Percentiles rank a stretch among this genome's conserved stretches.
Evolutionary conservation across 2,113 vertebrate genomes (phyloP).

Genomic region (Ginglymostoma cirratum): DNA sequence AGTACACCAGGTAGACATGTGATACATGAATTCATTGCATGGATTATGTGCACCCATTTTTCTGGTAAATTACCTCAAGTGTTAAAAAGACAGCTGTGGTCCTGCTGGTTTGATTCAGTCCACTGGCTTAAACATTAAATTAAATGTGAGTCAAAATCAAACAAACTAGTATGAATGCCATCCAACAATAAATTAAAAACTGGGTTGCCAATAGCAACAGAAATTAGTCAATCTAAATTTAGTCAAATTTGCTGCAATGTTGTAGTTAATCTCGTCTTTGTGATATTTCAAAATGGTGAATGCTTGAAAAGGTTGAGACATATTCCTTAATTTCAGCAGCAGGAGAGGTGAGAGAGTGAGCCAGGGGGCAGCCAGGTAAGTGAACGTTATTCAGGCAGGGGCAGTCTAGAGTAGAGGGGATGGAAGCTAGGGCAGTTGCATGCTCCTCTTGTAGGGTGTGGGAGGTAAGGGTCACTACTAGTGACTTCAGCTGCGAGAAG

Average conservation of each 20-base stretch:
- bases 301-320: background rate
- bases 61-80: background rate
- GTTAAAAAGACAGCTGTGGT: background rate
- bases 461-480: too few species aligned
- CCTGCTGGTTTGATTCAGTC: background rate
- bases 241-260: background rate
- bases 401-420: too few species aligned
- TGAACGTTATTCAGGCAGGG: too few species aligned
- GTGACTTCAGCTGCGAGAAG: too few species aligned
- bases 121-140: background rate
- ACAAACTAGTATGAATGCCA: background rate
- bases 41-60: background rate
- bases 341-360: too few species aligned
- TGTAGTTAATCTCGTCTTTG: background rate
- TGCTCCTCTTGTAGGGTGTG: too few species aligned
- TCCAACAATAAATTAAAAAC: background rate
- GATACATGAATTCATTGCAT: background rate
- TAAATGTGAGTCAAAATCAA: background rate
- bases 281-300: background rate
- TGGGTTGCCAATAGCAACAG: background rate
- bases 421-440: too few species aligned
- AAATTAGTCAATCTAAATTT: background rate
- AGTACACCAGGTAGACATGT: background rate
- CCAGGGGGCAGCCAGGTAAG: too few species aligned
- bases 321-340: too few species aligned